These are phyloP conservation scores for Exaiptasia diaphana DNA, from an alignment of 64 coral and sea anemone genomes.

Conservation along the genomic window DNA sequence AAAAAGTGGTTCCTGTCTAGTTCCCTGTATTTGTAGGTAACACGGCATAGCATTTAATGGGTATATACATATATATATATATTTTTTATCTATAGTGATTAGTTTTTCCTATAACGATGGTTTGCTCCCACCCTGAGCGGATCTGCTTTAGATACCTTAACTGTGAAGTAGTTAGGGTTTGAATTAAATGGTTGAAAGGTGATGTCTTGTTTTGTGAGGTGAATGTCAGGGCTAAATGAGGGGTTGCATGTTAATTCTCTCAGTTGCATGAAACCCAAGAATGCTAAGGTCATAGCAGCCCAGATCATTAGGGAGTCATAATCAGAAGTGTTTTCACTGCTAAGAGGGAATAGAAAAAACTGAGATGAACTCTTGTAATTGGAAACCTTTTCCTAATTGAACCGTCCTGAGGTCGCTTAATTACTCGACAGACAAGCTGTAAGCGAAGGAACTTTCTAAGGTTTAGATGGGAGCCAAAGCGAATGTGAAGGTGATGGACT, in stretches of 20 bases:
- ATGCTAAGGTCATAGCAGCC: slow-evolving; percentile 41
- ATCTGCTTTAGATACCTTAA: slow-evolving; percentile 41
- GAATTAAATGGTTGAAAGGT: not conserved
- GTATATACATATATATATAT: not conserved
- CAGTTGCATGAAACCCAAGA: slow-evolving; percentile 45
- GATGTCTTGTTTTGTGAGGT: not conserved
- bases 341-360: slow-evolving; percentile 1
- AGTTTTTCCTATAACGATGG: slow-evolving; percentile 14
- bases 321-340: not conserved
- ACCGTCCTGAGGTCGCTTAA: slow-evolving; percentile 5
- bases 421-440: slow-evolving; percentile 5
- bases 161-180: not conserved
- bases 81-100: no score
- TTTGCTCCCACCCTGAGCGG: slow-evolving; percentile 30
- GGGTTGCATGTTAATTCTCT: slow-evolving; percentile 49
- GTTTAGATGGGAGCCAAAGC: slow-evolving; percentile 1
- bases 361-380: slow-evolving; percentile 6
- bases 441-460: slow-evolving; percentile 22
- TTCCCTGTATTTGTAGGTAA: not conserved
- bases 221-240: not conserved
- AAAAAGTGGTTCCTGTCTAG: slow-evolving; percentile 5
- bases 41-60: not conserved
- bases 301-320: slow-evolving; percentile 45
- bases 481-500: slow-evolving; percentile 33
- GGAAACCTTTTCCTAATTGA: slow-evolving; percentile 1